Base-by-base conservation (phyloP, 2,113 vertebrate species). In the Istiophorus platypterus region DNA sequence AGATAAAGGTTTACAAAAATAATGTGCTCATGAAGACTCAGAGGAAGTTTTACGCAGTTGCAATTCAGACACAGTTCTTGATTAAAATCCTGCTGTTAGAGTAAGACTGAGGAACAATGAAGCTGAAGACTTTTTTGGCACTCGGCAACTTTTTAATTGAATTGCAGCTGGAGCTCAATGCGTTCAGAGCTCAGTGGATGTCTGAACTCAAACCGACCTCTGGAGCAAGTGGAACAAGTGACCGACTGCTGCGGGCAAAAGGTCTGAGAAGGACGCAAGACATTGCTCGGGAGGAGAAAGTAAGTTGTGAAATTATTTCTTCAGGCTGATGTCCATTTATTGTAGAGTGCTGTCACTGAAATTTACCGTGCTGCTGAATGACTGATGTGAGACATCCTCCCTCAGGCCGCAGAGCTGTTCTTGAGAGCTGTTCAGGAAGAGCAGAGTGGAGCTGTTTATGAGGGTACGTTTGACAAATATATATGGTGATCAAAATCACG, bases 181-280 rank as follows among this genome's bases (percentile, higher is more conserved):
- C 94, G 87, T 99, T 99, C 92, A 95, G 98, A 95, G 96, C 96
- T 88, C 96, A 97, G 87, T 99, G 98, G 98, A 99, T 99, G 97
- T 98, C 98, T 90, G 98, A 99, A 90, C 97, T 99, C 90, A 95
- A 94, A 81, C 96, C 97, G 26, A 95, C 93, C 85, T 88, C 94
- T 29, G 95, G 95, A 87, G 94, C 93, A 41, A 89, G 92, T 80
- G 95, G 84, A 42, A 51, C 84, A 59, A 95, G 94, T 66, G 94
- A 70, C 76, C 92, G 89, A 71, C 81, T 89, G 65, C 94, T 78
- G 92, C 96, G 86, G 88, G 81, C 93, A 66, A 82, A 91, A 78
- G 96, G 97, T 84, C 84, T 92, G 91, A 97, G 85, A 93, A 95
- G 93, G 91, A 96, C 95, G 51, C 97, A 97, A 81, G 97, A 99